Evolutionary conservation across 2,888 invertebrate species (phyloP).

Genomic region (Pristionchus fissidentatus): DNA sequence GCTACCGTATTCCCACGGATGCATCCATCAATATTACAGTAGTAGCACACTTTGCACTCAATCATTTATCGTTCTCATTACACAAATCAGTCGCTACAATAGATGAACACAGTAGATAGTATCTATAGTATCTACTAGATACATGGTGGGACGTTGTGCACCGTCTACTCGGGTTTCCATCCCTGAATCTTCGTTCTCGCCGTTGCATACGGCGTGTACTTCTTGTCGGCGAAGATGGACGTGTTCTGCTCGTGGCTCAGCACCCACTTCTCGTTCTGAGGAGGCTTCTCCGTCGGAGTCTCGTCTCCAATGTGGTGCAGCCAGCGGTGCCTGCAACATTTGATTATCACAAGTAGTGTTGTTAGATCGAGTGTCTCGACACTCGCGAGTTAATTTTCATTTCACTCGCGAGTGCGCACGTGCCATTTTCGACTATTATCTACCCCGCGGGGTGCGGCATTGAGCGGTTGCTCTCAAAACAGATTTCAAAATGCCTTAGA

Average conservation of each 20-base stretch:
- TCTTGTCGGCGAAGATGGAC: slow-evolving; percentile 77
- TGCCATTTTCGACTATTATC: too few species aligned
- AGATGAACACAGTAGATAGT: too few species aligned
- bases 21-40: not conserved
- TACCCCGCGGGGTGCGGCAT: too few species aligned
- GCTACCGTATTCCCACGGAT: not conserved
- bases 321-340: slow-evolving; percentile 84
- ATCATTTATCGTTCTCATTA: not conserved
- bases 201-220: slow-evolving; percentile 91
- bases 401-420: too few species aligned
- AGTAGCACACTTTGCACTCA: too few species aligned
- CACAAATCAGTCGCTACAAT: not conserved
- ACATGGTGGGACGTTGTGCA: too few species aligned
- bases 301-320: slow-evolving; percentile 92
- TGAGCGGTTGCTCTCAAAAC: too few species aligned
- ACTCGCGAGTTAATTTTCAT: too few species aligned
- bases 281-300: slow-evolving; percentile 83
- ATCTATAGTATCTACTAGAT: too few species aligned
- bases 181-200: slow-evolving; percentile 88
- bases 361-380: too few species aligned
- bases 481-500: too few species aligned
- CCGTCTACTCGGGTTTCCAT: slow-evolving; percentile 81
- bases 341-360: not conserved
- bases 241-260: slow-evolving; percentile 87
- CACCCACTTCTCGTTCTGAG: slow-evolving; percentile 88